Evolutionary conservation across 2,888 invertebrate species (phyloP), one percentile per base, ranked within the genome.

Genomic region (Graphium colonna): DNA sequence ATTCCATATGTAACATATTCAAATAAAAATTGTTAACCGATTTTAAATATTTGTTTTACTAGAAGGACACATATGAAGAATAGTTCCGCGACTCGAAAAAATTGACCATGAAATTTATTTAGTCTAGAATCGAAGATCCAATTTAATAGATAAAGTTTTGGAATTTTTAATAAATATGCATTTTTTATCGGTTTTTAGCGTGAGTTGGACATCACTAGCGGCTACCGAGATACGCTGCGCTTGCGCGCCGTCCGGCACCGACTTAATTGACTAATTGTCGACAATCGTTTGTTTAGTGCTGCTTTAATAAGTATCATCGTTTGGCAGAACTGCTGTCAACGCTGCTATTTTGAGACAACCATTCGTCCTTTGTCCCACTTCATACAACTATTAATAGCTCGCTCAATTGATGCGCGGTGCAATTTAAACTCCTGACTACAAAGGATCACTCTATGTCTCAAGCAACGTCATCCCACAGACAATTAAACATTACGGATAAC

Each of bases 211-310:
- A 59, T 41, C 59, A 59, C 61, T 57, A 57, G 28, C 26, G n/a
- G 61, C 73, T 73, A 66, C 74, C 52, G 71, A 47, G 58, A 59
- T 72, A 73, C 73, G 67, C 69, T 28, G 50, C 45, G 39, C 42
- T 50, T 49, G 59, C 49, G 52, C 60, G 55, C 61, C 21, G 33
- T 56, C 58, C 58, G 58, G 60, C 58, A 59, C 61, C 59, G 58
- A 58, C 55, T 59, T 66, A 65, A 65, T 67, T 59, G 62, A 63
- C 65, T 75, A 79, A 80, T 82, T 82, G 82, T 77, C 75, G 67
- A 74, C 75, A 77, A 79, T 82, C 75, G 75, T 80, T 79, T 81
- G 76, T 79, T 77, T 78, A 80, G 74, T 74, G 73, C 72, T 73
- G 71, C 71, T 58, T 58, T 64, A 64, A 70, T 74, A 77, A 76